Conservation (phyloP, 2,888 invertebrate genomes). For the Geotrupes spiniger region DNA sequence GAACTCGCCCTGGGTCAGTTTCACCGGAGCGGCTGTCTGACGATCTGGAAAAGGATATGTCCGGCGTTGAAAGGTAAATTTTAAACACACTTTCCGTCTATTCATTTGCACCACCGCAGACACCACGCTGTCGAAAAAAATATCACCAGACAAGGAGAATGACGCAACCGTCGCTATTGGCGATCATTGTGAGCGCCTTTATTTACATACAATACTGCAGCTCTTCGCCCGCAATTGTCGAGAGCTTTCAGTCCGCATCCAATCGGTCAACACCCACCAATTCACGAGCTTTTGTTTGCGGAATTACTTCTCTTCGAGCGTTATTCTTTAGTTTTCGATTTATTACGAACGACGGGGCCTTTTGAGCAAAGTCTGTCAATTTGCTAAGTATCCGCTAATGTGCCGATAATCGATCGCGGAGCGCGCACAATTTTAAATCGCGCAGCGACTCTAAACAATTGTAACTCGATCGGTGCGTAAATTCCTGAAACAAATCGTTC, state of each 20-base stretch:
- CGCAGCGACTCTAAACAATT: too few relatives aligned
- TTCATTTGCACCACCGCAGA: too few relatives aligned
- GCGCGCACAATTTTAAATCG: too few relatives aligned
- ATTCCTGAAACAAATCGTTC: too few relatives aligned
- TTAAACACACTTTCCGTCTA: too few relatives aligned
- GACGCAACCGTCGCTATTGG: not conserved
- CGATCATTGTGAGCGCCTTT: slow-evolving; percentile 11
- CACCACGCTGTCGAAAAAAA: too few relatives aligned
- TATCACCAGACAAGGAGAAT: not conserved
- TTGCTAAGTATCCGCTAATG: too few relatives aligned
- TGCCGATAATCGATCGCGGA: too few relatives aligned
- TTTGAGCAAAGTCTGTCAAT: too few relatives aligned
- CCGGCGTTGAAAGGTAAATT: slow-evolving; percentile 84
- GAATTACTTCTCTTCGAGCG: slow-evolving; percentile 18
- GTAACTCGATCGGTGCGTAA: too few relatives aligned
- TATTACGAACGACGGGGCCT: slow-evolving; percentile 4
- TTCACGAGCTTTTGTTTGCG: slow-evolving; percentile 19
- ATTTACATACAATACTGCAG: slow-evolving; percentile 13
- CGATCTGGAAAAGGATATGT: slow-evolving; percentile 90
- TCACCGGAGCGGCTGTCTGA: slow-evolving; percentile 87
- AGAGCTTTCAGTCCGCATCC: slow-evolving; percentile 22
- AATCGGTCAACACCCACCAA: slow-evolving; percentile 22
- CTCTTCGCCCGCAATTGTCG: slow-evolving; percentile 10
- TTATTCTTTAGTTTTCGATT: slow-evolving; percentile 8
- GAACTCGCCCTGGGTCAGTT: slow-evolving; percentile 93